Evolutionary conservation across 2,113 vertebrate genomes (phyloP).

Genomic region (Taurulus bubalis): DNA sequence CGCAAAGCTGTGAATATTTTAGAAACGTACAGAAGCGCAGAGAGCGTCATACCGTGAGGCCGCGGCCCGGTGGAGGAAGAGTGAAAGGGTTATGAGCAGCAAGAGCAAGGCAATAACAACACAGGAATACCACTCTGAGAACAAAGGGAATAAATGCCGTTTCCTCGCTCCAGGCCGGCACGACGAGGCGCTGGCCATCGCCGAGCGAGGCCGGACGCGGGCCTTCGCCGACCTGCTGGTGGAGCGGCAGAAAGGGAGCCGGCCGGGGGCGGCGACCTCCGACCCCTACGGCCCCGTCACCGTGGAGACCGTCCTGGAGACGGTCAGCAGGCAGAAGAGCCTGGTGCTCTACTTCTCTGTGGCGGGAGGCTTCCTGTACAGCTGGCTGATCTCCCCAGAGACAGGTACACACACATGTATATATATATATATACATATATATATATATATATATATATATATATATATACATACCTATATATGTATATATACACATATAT

Average conservation of each 20-base stretch:
- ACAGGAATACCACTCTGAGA: no score
- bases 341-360: constrained; percentile 95
- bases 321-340: constrained; percentile 90
- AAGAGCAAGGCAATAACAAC: no score
- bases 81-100: no score
- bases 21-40: no score
- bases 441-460: background rate
- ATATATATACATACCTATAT: no score
- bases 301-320: constrained; percentile 91
- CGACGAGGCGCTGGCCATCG: constrained; percentile 93
- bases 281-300: constrained; percentile 93
- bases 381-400: constrained; percentile 94
- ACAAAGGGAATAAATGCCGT: no score
- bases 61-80: no score
- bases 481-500: no score
- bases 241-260: constrained; percentile 91
- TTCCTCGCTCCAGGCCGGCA: constrained; percentile 86
- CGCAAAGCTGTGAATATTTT: no score
- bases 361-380: constrained; percentile 94
- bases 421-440: background rate
- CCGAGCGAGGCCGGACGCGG: constrained; percentile 92
- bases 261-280: constrained; percentile 78
- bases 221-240: constrained; percentile 94
- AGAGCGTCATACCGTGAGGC: no score
- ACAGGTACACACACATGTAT: constrained; percentile 87